A percentile compares a stretch with the other conserved stretches of the same genome.
Conservation (phyloP, 2,888 invertebrate species). For the Agrotis puta region DNA sequence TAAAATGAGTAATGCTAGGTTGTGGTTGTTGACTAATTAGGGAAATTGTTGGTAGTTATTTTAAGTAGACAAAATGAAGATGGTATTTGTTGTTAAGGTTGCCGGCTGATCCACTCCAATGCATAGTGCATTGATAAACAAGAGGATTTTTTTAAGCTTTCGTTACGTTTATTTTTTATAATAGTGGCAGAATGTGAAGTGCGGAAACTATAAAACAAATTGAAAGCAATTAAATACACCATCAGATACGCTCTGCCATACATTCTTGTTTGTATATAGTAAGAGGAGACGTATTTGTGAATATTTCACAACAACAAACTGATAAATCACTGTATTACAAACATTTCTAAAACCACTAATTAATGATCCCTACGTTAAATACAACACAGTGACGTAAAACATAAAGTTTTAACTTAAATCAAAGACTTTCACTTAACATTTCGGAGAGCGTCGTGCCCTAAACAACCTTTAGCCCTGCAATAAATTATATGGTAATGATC, state of each 20-base stretch:
- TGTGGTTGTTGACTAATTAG: neutral
- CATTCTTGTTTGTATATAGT: neutral
- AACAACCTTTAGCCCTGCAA: slow-evolving; percentile 47
- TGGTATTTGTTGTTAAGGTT: no score
- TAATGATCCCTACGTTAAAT: slow-evolving; percentile 11
- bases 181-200: no score
- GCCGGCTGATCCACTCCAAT: no score
- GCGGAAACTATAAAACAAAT: no score
- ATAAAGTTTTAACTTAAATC: slow-evolving; percentile 20
- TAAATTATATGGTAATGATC: slow-evolving; percentile 75
- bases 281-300: no score
- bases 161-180: no score
- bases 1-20: neutral
- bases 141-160: no score
- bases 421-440: slow-evolving; percentile 46
- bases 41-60: neutral
- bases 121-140: no score
- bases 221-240: no score
- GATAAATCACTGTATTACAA: neutral
- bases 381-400: slow-evolving; percentile 21
- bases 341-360: slow-evolving; percentile 5
- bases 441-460: slow-evolving; percentile 23
- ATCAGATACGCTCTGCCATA: no score
- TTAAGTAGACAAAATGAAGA: no score
- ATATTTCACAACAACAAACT: neutral